Base-by-base conservation (phyloP, 2,888 invertebrate species). In the Pelosia muscerda region DNA sequence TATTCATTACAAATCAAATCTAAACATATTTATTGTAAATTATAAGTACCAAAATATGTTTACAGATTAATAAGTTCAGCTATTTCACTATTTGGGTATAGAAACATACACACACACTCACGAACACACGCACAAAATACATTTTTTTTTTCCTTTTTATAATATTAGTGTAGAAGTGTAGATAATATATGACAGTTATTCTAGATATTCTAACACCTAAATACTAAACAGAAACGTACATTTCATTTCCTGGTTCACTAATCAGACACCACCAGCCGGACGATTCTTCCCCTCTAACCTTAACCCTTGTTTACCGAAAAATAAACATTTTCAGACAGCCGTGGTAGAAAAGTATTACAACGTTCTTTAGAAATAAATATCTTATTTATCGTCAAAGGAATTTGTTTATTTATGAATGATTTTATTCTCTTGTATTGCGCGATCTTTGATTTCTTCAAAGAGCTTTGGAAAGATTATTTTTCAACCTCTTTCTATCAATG, bases 381-480 rank as follows among this genome's bases (percentile, higher is more conserved):
- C 49, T 49, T 49, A 19, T 49, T 49, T 49, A 49, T 49, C 49
- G 49, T 49, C 49, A 49, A 49, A 49, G 19, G n/a, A 49, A 9
- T 49, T 49, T 19, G 42, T 42, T 38, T 38, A 3, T 38, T 38
- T 38, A 38, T 13, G 38, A 38, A 38, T 31, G 31, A n/a, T 34
- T 34, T 10, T 34, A 15, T 38, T 49, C 49, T 49, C 6, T 49
- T 49, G 49, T 49, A n/a, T 49, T 42, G 42, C 6, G 6, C 42
- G 42, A 42, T 19, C 42, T 42, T 42, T 42, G 42, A 19, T 49
- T 8, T n/a, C 49, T 49, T 49, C 49, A 49, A 49, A 49, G 49
- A 49, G 49, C 49, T 49, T 49, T 49, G 8, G n/a, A n/a, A 49
- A 49, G 49, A 49, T 49, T 49, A 49, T n/a, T 49, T 49, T 49